Conservation (phyloP, 2,113 vertebrate species). For the Albula goreensis region DNA sequence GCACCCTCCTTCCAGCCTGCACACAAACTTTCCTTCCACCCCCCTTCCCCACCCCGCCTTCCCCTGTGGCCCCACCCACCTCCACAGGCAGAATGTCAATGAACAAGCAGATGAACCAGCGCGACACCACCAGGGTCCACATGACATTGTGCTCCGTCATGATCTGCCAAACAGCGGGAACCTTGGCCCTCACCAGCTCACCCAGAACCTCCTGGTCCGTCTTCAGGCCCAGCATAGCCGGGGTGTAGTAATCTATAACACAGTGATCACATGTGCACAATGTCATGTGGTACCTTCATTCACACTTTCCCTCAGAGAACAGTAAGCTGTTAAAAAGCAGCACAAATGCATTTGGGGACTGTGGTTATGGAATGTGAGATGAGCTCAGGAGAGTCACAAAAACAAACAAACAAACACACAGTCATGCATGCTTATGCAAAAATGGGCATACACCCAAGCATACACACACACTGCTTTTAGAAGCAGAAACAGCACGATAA, state of each 20-base stretch:
- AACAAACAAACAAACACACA: too few relatives aligned
- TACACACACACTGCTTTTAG: background rate
- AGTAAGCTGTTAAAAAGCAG: background rate
- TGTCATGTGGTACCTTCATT: background rate
- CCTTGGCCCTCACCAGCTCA: slow-evolving; percentile 85
- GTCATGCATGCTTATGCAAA: too few relatives aligned
- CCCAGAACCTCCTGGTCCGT: slow-evolving; percentile 90
- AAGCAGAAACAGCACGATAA: background rate
- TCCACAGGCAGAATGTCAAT: slow-evolving; percentile 92
- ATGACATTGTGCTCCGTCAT: slow-evolving; percentile 82
- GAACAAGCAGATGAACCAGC: slow-evolving; percentile 96
- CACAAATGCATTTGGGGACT: too few relatives aligned
- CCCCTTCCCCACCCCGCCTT: background rate
- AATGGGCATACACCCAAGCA: background rate
- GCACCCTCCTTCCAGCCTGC: too few relatives aligned
- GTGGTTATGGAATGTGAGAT: too few relatives aligned
- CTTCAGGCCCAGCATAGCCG: slow-evolving; percentile 87
- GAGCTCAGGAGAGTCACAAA: too few relatives aligned
- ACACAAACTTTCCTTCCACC: background rate
- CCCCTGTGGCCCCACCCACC: slow-evolving; percentile 62
- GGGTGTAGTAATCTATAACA: slow-evolving; percentile 84
- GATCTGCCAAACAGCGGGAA: slow-evolving; percentile 81
- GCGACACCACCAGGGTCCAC: slow-evolving; percentile 89
- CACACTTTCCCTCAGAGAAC: background rate
- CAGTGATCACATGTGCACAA: background rate